Base-by-base conservation (phyloP, 1,140 invertebrate species). In the Bombus turneri region DNA sequence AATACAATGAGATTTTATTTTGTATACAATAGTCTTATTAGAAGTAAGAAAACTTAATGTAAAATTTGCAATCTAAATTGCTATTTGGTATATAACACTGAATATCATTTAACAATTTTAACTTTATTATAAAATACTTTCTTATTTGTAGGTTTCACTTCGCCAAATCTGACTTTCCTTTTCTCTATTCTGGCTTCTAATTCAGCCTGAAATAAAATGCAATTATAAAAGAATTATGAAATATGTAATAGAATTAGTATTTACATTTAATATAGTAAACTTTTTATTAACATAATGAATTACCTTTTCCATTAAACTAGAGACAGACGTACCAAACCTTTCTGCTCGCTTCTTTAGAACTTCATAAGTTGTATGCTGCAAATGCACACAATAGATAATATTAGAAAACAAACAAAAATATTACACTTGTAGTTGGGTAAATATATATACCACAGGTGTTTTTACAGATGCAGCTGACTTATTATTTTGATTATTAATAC, bases 261-360 rank as follows among this genome's bases (percentile, higher is more conserved):
- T 18, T 25, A 22, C 72, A 71, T 72, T 77, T 47, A 5, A 71
- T 41, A 18, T 31, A n/a, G 0, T 59, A 31, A 18, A 59, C 64
- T 68, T 53, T 82, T 75, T 47, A 77, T 47, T 79, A 75, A 59
- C 71, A n/a, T 73, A 5, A 64, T 78, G 86, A 1, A 47, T 85
- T 86, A 97, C 95, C 91, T 97, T 97, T 64, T 96, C 95, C 94
- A 97, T 96, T 43, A 96, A 95, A 68, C 96, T 96, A 3, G 97
- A 97, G n/a, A 97, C 96, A 22, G 96, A 96, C 31, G 96, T 95
- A 8, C 97, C 97, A 95, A 98, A 98, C 87, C 97, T 95, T 94
- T 97, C 97, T 43, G 97, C 97, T 81, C 97, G 95, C 89, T 97
- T 97, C 91, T 97, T 97, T 4, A 98, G 91, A 43, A 97, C 96